Base-by-base conservation (phyloP, 2,797 vertebrate species). In the Phoxinus dragarum region DNA sequence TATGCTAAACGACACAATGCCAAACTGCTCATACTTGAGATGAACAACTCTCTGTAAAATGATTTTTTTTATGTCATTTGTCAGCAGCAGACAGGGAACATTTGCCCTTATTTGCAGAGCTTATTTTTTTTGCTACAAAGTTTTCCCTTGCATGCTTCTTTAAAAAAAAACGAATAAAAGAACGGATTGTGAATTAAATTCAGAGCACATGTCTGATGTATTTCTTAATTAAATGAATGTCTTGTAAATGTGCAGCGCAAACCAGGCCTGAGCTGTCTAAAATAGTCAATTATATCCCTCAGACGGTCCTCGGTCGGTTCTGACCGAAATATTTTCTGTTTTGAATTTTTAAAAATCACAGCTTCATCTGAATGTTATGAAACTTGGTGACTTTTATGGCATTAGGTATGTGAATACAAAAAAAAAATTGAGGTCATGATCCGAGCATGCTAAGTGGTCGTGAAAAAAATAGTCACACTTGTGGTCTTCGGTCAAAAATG, bases 101-200 rank as follows among this genome's bases (percentile, higher is more conserved):
- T 80, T 67, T 17, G 5, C 64, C 79, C 31, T 81, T 17, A 36
- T 68, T 80, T 49, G 19, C 79, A 38, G 44, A 69, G 79, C 44
- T 54, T 69, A 36, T 68, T 66, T 69, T 80, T 47, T 81, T 54
- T 69, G 44, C 14, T 81, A 71, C 23, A 1, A 12, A 68, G 31
- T 38, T 81, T 79, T 68, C 72, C 6, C 12, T 36, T 52, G 80
- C 67, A 81, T 81, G 80, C 80, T 71, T 81, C 36, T 71, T 81
- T 21, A 47, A 23, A 78, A 79, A 44, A 56, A 76, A 77, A 17
- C 36, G 8, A 54, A 75, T 36, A 56, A 56, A 11, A 71, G 10
- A 54, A 56, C 2, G 7, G 31, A 36, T 54, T 52, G 23, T 40
- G 66, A 56, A 40, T 54, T 54, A 81, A 71, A 40, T 27, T 11